A percentile compares a stretch with the other conserved stretches of the same genome.
Conservation (phyloP, 2,888 invertebrate species). For the Mesorhabditis belari region DNA sequence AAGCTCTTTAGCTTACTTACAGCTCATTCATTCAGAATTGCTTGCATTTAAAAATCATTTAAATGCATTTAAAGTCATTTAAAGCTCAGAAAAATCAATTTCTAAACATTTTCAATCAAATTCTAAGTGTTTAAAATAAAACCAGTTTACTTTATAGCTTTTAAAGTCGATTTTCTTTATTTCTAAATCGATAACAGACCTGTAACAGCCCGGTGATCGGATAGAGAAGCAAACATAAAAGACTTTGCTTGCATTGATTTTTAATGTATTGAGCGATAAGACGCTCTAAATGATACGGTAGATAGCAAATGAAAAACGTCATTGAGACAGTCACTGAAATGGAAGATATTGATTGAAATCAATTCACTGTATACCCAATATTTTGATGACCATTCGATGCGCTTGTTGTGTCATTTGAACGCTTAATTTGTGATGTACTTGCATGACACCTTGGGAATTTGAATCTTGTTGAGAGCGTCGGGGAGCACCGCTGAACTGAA, state of each 20-base stretch:
- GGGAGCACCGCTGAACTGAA: neutral
- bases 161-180: neutral
- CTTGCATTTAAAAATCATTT: too few species aligned
- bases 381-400: constrained; percentile 49
- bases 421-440: neutral
- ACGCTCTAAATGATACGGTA: constrained; percentile 50
- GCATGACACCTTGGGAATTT: neutral
- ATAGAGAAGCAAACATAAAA: constrained; percentile 39
- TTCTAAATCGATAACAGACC: neutral
- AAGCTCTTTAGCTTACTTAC: neutral
- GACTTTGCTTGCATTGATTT: constrained; percentile 28
- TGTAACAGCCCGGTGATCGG: constrained; percentile 40
- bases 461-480: neutral
- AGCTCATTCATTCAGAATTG: too few species aligned
- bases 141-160: too few species aligned
- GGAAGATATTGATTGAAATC: neutral
- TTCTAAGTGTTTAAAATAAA: neutral
- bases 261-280: constrained; percentile 41
- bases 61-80: too few species aligned
- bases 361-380: constrained; percentile 30
- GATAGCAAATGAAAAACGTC: constrained; percentile 50
- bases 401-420: constrained; percentile 41
- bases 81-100: too few species aligned
- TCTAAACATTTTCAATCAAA: neutral
- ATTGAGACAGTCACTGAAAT: constrained; percentile 39